Conservation (phyloP, 2,888 invertebrate species). For the Lasius fuliginosus region DNA sequence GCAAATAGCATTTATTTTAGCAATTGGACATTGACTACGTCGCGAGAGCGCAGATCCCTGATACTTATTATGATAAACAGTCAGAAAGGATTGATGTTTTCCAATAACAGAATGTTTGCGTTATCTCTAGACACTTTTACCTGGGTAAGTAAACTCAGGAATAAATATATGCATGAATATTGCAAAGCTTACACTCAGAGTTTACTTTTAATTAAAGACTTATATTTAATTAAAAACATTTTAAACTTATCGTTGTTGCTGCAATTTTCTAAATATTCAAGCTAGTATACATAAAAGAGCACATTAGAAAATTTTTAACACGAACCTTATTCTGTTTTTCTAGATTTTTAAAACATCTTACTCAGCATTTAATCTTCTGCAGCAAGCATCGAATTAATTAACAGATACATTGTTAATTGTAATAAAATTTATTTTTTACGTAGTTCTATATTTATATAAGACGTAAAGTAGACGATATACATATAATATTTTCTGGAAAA, state of each 20-base stretch:
- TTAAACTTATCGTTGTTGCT: not conserved
- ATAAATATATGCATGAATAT: not conserved
- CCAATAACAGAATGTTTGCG: conserved; percentile 70
- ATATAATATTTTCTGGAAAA: not conserved
- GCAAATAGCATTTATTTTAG: conserved; percentile 69
- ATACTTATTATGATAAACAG: conserved; percentile 71
- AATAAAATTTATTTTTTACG: not conserved
- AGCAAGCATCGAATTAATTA: conserved; percentile 1
- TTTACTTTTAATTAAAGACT: not conserved
- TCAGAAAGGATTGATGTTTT: conserved; percentile 72
- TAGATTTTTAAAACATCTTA: not conserved
- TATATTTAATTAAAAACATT: not conserved
- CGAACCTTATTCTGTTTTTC: not conserved
- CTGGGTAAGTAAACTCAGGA: conserved; percentile 44
- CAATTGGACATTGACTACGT: conserved; percentile 71
- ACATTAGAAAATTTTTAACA: not conserved
- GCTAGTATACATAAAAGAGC: not conserved
- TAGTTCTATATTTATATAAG: conserved; percentile 6
- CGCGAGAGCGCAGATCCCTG: conserved; percentile 64
- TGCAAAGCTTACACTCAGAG: not conserved
- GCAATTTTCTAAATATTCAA: not conserved
- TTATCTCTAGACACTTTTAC: conserved; percentile 76
- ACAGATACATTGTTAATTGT: not conserved
- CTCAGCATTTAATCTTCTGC: not conserved
- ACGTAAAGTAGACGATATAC: no score